Evolutionary conservation across 2,888 invertebrate species (phyloP), one percentile per base, ranked within the genome.

Genomic region (Atethmia centrago): DNA sequence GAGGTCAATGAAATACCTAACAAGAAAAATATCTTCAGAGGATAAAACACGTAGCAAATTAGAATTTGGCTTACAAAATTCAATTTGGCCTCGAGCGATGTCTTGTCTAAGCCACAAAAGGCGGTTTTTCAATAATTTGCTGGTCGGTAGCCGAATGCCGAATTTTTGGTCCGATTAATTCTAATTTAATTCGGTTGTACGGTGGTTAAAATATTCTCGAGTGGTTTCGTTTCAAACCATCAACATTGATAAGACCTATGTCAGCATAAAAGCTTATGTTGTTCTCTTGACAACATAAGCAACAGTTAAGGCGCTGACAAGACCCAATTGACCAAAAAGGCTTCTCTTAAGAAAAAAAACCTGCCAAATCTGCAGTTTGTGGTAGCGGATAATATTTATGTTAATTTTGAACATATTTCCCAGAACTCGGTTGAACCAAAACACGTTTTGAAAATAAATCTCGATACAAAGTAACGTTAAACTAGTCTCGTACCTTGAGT

Each of bases 91-190:
- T 70, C 62, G 59, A 81, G 68, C 73, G 61, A 71, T 74, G 83
- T 62, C 79, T 71, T 76, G 80, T 51, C 77, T 71, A 66, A 42
- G 66, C 75, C 81, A 68, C 71, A 71, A 66, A 82, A 80, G 72
- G 64, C 66, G 68, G 76, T 77, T 77, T 85, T 79, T 76, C 81
- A 78, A 85, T 86, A 80, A 83, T 84, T 72, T 68, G 61, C 36
- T 68, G 51, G 62, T 63, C 62, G 68, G 66, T 68, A 59, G 71
- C 53, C 61, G 61, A 74, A 73, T 80, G 63, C 65, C 73, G 74
- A 76, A 85, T 85, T 83, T n/a, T 74, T 58, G 62, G 62, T 55
- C 19, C 1, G 63, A 51, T 77, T 74, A 82, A 79, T 81, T 84
- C n/a, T 71, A 67, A 85, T 86, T 82, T n/a, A n/a, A n/a, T n/a